Evolutionary conservation across 2,888 invertebrate species (phyloP), one percentile per base, ranked within the genome.

Genomic region (Podotricha telesiphe): DNA sequence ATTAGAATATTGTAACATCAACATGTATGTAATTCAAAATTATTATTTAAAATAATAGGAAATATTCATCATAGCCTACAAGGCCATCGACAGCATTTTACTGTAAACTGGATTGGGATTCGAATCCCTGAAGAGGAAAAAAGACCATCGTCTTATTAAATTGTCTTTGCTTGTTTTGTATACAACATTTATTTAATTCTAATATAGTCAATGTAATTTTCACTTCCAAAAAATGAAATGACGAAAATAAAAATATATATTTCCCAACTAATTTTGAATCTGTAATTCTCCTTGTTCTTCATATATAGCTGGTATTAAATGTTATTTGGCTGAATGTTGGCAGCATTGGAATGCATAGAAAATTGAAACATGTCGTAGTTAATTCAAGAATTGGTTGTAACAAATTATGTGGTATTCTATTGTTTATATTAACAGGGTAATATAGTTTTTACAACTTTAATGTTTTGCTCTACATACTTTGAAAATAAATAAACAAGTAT

Each of bases 281-380:
- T 20, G 19, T 37, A 7, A 42, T 13, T n/a, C n/a, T n/a, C 42
- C 1, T 11, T 13, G 13, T 42, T 1, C 4, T 13, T 13, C 11
- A 3, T 22, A 7, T 51, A 22, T 51, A 50, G 13, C 11, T 13
- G 13, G 22, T 51, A 51, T 51, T 22, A 6, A 22, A 22, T 15
- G 15, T 2, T 15, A 51, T 22, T 51, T 7, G 3, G 28, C n/a
- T 28, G 51, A 53, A 53, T 51, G 51, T 28, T 28, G n/a, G n/a
- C 28, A n/a, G 28, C 53, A 53, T 28, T n/a, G 53, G n/a, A 53
- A 53, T 28, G 28, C 53, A 53, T 28, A 28, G 53, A 28, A 53
- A 53, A 53, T 53, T 53, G n/a, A n/a, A n/a, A n/a, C 10, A n/a
- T 53, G 15, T 53, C 22, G 28, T n/a, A 28, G 53, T n/a, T 42